Evolutionary conservation across 2,797 vertebrate genomes (phyloP).

Genomic region (Helarctos malayanus): DNA sequence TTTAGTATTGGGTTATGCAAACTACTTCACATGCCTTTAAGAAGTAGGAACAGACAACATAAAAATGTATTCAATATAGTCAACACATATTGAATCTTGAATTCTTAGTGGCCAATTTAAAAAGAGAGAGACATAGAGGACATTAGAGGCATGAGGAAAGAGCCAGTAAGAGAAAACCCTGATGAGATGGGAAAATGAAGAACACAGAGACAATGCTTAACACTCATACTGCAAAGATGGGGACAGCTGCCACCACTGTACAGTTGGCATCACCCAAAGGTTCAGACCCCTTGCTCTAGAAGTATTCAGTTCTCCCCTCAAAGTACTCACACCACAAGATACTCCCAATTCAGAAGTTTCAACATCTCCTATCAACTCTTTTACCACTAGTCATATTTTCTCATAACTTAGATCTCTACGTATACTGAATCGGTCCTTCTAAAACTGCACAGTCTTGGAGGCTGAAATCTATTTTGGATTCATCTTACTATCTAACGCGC

Average conservation of each 20-base stretch:
- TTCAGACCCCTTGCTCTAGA: not conserved
- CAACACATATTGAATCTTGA: not conserved
- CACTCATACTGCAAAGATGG: not conserved
- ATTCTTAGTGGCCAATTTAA: not conserved
- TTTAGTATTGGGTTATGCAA: not conserved
- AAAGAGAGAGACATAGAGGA: not conserved
- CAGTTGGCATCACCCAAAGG: not conserved
- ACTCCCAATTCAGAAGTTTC: not conserved
- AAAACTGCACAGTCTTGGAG: not conserved
- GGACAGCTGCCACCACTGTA: not conserved
- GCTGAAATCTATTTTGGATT: constrained; percentile 2
- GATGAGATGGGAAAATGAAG: not conserved
- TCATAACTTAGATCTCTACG: not conserved
- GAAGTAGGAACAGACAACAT: not conserved
- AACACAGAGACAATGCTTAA: not conserved
- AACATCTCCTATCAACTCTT: not conserved
- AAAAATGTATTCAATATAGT: not conserved
- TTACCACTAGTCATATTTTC: not conserved
- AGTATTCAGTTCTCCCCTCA: not conserved
- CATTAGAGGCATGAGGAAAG: not conserved
- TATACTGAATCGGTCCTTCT: not conserved
- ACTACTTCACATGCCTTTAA: not conserved
- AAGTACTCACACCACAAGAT: no score
- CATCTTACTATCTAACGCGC: not conserved
- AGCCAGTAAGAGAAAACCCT: not conserved